phyloP scores from a whole-genome alignment of 2,888 invertebrate genomes.

The Pediacus dermestoides region DNA sequence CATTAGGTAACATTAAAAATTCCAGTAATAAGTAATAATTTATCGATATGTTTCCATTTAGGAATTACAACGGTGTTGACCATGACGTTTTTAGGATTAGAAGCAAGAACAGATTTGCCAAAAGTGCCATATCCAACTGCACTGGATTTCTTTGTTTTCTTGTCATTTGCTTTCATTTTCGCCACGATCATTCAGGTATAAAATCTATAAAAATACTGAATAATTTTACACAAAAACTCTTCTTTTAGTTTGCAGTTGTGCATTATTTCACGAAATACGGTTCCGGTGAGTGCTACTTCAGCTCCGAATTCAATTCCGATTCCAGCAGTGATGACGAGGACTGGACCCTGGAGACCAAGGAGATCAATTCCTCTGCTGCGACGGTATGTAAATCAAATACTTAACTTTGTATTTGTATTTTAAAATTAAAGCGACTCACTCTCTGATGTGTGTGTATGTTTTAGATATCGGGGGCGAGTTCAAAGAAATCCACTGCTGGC shows the following conservation, averaged over 20 bases:
- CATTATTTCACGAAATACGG: conserved; percentile 84
- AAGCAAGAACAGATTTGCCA: conserved; percentile 76
- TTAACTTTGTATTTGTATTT: conserved; percentile 9
- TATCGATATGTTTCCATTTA: conserved; percentile 34
- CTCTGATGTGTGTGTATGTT: conserved; percentile 6
- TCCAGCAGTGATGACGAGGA: conserved; percentile 55
- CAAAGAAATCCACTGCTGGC: conserved; percentile 11
- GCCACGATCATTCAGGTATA: conserved; percentile 74
- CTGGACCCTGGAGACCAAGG: conserved; percentile 25
- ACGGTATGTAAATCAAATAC: conserved; percentile 20
- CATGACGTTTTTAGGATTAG: conserved; percentile 78
- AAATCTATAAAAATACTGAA: neutral
- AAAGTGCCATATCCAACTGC: conserved; percentile 86
- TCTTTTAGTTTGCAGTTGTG: conserved; percentile 68
- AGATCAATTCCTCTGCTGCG: conserved; percentile 12
- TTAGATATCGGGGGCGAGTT: conserved; percentile 11
- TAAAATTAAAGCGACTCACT: conserved; percentile 5
- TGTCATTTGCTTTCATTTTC: conserved; percentile 76
- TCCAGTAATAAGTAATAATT: neutral
- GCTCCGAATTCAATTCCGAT: conserved; percentile 60
- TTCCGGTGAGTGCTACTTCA: conserved; percentile 74
- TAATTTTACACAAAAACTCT: conserved; percentile 10
- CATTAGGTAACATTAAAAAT: conserved; percentile 57
- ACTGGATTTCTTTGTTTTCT: conserved; percentile 77
- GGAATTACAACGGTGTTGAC: conserved; percentile 81